phyloP scores from a whole-genome alignment of 2,797 vertebrate genomes.

The Chaenodraco wilsoni region DNA sequence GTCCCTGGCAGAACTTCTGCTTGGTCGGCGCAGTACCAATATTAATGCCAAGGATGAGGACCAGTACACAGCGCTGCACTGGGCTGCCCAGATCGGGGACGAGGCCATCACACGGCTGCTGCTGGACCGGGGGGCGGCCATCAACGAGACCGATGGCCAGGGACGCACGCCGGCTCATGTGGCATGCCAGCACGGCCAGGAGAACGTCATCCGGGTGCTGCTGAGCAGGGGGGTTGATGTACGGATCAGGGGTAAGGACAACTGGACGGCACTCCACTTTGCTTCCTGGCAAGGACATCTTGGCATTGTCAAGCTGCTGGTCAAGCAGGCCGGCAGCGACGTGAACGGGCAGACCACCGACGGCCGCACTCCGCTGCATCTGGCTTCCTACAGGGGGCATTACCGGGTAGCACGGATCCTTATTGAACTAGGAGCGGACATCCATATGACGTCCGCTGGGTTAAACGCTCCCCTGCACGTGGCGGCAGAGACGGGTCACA shows the following conservation, averaged over 20 bases:
- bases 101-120: constrained; percentile 91
- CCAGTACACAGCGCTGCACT: constrained; percentile 97
- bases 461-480: constrained; percentile 89
- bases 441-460: constrained; percentile 76
- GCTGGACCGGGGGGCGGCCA: constrained; percentile 88
- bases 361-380: constrained; percentile 91
- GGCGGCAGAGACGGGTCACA: constrained; percentile 94
- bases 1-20: constrained; percentile 88
- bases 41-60: constrained; percentile 95
- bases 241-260: constrained; percentile 88
- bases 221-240: constrained; percentile 90
- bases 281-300: constrained; percentile 96
- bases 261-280: constrained; percentile 94
- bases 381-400: constrained; percentile 94
- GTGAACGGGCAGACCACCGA: constrained; percentile 90
- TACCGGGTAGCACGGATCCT: constrained; percentile 96
- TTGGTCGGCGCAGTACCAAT: constrained; percentile 90
- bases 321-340: constrained; percentile 88
- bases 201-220: constrained; percentile 90
- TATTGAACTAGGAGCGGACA: constrained; percentile 87
- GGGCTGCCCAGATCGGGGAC: constrained; percentile 93
- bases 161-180: constrained; percentile 93
- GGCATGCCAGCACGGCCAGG: constrained; percentile 96
- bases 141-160: constrained; percentile 92
- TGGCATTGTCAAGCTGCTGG: constrained; percentile 92